Evolutionary conservation across 2,797 vertebrate species (phyloP).

Genomic region (Poeciliopsis infans): DNA sequence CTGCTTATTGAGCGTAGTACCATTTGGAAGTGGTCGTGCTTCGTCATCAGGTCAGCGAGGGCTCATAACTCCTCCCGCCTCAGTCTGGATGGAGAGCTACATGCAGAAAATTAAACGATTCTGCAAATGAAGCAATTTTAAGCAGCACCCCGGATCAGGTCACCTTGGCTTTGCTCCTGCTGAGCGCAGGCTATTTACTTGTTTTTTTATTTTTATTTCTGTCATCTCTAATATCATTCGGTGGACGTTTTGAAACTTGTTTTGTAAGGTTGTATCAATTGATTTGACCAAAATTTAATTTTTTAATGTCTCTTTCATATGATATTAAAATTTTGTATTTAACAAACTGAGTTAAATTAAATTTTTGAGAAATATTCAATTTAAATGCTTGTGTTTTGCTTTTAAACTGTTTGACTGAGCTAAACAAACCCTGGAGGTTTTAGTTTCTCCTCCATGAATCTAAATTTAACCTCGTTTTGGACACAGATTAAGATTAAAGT

Average conservation of each 20-base stretch:
- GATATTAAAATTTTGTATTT: background rate
- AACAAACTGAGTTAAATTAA: background rate
- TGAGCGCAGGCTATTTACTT: slow-evolving; percentile 41
- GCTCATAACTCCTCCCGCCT: slow-evolving; percentile 68
- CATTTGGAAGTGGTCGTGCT: slow-evolving; percentile 73
- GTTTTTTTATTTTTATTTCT: slow-evolving; percentile 38
- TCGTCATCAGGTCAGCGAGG: slow-evolving; percentile 76
- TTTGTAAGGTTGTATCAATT: background rate
- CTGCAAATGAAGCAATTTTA: slow-evolving; percentile 76
- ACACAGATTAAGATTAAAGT: slow-evolving; percentile 54
- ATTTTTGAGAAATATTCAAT: background rate
- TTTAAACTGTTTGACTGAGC: background rate
- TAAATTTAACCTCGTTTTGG: slow-evolving; percentile 79
- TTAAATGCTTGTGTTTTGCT: background rate
- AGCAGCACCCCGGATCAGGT: slow-evolving; percentile 65
- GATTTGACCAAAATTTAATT: background rate
- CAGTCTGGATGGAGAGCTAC: slow-evolving; percentile 49
- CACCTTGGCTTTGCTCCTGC: slow-evolving; percentile 68
- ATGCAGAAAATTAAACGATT: slow-evolving; percentile 76
- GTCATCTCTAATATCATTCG: slow-evolving; percentile 37
- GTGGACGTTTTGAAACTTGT: background rate
- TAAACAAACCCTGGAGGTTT: background rate
- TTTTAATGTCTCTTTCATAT: background rate
- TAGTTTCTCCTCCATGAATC: slow-evolving; percentile 47
- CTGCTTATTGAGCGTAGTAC: slow-evolving; percentile 71